A percentile compares a stretch with the other conserved stretches of the same genome.
Evolutionary conservation across 2,113 vertebrate genomes (phyloP).

Genomic region (Microtus oregoni): DNA sequence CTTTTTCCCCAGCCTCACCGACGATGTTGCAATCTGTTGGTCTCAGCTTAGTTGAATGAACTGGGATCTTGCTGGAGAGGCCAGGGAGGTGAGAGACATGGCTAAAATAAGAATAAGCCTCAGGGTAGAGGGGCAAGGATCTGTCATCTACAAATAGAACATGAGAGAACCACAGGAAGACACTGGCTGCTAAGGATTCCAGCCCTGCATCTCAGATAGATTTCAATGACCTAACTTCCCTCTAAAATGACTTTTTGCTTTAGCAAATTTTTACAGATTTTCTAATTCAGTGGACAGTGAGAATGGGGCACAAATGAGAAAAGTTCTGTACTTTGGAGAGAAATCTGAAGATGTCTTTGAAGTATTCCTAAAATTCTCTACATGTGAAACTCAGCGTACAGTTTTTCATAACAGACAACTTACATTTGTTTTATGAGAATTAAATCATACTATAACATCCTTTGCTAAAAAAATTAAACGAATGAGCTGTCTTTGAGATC

Average conservation of each 20-base stretch:
- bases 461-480: not conserved
- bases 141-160: not conserved
- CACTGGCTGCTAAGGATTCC: not conserved
- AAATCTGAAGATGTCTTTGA: constrained; percentile 40
- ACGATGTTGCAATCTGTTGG: not conserved
- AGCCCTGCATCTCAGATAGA: not conserved
- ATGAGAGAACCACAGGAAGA: not conserved
- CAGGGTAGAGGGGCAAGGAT: not conserved
- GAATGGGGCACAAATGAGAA: not conserved
- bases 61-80: not conserved
- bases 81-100: not conserved
- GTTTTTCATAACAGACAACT: constrained; percentile 7
- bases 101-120: not conserved
- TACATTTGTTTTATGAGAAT: not conserved
- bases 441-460: not conserved
- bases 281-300: not conserved
- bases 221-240: not conserved
- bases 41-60: constrained; percentile 5
- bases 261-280: constrained; percentile 36
- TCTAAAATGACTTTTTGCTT: not conserved
- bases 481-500: constrained; percentile 9
- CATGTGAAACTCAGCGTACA: constrained; percentile 35
- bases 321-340: not conserved
- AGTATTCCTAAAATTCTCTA: constrained; percentile 30
- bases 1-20: not conserved